phyloP scores from a whole-genome alignment of 2,888 invertebrate genomes.

The Ephialtes manifestator region DNA sequence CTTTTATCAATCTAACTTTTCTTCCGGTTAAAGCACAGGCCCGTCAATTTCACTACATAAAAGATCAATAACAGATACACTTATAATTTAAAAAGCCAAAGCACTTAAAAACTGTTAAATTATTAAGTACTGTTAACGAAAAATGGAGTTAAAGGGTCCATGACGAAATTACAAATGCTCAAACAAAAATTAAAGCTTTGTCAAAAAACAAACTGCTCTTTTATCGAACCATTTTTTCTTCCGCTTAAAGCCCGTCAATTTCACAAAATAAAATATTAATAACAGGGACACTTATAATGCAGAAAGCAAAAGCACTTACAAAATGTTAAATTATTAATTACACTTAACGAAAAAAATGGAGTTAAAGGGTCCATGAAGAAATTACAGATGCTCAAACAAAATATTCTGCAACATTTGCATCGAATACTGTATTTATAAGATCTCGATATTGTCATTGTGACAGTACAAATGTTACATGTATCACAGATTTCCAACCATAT shows the following conservation, averaged over 20 bases:
- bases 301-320: neutral
- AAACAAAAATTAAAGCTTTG: neutral
- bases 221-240: neutral
- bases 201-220: neutral
- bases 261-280: neutral
- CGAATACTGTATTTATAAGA: slow-evolving; percentile 75
- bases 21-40: neutral
- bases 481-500: slow-evolving; percentile 80
- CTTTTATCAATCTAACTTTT: neutral
- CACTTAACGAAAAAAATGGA: neutral
- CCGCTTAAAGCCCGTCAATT: neutral
- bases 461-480: slow-evolving; percentile 80
- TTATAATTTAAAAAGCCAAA: neutral
- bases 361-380: neutral
- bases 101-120: neutral
- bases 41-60: neutral
- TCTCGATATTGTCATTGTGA: slow-evolving; percentile 79
- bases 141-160: neutral
- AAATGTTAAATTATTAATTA: neutral
- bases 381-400: slow-evolving; percentile 4
- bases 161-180: neutral
- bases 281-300: neutral
- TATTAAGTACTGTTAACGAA: neutral
- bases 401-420: slow-evolving; percentile 64
- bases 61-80: neutral